phyloP scores from a whole-genome alignment of 2,888 invertebrate genomes.

The Colostygia pectinataria region DNA sequence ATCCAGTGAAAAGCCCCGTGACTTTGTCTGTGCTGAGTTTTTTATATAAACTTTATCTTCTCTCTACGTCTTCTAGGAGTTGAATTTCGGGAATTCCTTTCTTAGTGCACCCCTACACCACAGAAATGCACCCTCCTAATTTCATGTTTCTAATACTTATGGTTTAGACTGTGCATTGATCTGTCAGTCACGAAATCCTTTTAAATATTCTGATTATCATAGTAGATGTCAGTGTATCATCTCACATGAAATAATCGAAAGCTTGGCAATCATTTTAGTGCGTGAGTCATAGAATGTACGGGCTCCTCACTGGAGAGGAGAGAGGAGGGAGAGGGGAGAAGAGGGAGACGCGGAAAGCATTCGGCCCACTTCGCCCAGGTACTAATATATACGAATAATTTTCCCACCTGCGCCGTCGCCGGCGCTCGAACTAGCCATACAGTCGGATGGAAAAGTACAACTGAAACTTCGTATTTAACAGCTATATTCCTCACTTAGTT shows the following conservation, averaged over 20 bases:
- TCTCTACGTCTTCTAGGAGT: too few relatives aligned
- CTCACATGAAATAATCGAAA: background rate
- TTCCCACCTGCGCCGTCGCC: constrained; percentile 70
- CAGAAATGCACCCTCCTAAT: too few relatives aligned
- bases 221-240: background rate
- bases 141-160: too few relatives aligned
- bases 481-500: too few relatives aligned
- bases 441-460: constrained; percentile 38
- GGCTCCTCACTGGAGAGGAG: constrained; percentile 20
- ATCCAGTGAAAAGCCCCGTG: too few relatives aligned
- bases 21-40: too few relatives aligned
- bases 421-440: constrained; percentile 44
- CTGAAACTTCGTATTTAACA: background rate
- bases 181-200: too few relatives aligned
- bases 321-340: constrained; percentile 18
- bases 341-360: constrained; percentile 60
- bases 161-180: too few relatives aligned
- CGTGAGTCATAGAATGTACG: constrained; percentile 7
- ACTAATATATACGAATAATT: constrained; percentile 77
- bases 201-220: too few relatives aligned
- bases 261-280: constrained; percentile 1
- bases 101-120: too few relatives aligned
- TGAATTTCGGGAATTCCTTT: too few relatives aligned
- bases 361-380: constrained; percentile 73
- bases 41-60: too few relatives aligned